Conservation (phyloP, 2,888 invertebrate species). For the Leptinotarsa rubiginosa region DNA sequence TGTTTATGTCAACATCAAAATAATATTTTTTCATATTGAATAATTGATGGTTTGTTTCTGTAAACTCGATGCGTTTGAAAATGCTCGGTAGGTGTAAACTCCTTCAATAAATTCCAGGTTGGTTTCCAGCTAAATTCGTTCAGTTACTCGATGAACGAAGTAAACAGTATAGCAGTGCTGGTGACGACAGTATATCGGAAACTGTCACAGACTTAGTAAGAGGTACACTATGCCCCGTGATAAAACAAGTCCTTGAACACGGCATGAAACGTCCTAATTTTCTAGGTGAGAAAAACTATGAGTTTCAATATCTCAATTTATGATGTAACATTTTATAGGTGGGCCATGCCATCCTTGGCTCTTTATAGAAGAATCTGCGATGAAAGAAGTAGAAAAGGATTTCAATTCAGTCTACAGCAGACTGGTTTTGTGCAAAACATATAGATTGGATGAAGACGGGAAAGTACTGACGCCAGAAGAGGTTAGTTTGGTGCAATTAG, state of each 20-base stretch:
- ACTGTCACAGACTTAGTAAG: constrained; percentile 96
- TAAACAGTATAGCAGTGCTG: constrained; percentile 90
- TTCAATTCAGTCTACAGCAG: constrained; percentile 98
- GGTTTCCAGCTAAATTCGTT: constrained; percentile 98
- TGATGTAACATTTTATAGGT: constrained; percentile 66
- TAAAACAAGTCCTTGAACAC: constrained; percentile 94
- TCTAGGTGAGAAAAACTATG: constrained; percentile 67
- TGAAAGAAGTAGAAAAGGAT: constrained; percentile 95
- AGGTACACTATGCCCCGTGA: constrained; percentile 91
- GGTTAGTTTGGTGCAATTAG: constrained; percentile 64
- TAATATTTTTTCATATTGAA: too few species aligned
- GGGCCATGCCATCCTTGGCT: constrained; percentile 98
- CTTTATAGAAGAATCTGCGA: constrained; percentile 97
- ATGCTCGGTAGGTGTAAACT: background rate
- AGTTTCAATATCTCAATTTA: background rate
- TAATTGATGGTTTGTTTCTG: too few species aligned
- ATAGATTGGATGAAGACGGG: constrained; percentile 97
- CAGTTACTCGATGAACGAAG: constrained; percentile 95
- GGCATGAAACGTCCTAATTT: constrained; percentile 94
- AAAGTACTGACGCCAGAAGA: constrained; percentile 99
- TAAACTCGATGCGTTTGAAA: background rate
- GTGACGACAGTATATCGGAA: constrained; percentile 97
- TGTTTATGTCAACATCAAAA: too few species aligned
- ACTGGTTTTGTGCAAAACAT: constrained; percentile 96
- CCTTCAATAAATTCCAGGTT: constrained; percentile 70